These are phyloP conservation scores for Channa maculata DNA, from an alignment of 2,113 vertebrate species.

Conservation along the genomic window DNA sequence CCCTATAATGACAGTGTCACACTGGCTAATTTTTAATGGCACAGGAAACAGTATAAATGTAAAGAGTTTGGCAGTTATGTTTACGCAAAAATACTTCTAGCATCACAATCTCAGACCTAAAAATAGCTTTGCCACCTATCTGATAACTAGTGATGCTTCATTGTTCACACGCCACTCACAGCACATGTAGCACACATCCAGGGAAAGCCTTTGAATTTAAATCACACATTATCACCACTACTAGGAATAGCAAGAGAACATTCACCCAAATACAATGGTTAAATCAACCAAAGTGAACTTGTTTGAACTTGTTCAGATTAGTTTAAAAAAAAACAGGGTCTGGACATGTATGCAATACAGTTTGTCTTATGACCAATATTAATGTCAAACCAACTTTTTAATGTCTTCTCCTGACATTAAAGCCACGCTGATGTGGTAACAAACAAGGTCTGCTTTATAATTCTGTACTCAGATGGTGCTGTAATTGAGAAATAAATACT, in stretches of 20 bases:
- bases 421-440: background rate
- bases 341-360: too few relatives aligned
- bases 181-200: background rate
- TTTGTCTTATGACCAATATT: background rate
- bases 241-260: background rate
- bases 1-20: background rate
- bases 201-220: background rate
- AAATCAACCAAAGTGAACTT: background rate
- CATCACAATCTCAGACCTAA: constrained; percentile 19
- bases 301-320: constrained; percentile 5
- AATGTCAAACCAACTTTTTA: background rate
- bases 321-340: background rate
- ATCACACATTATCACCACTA: background rate
- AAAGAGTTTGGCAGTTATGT: background rate
- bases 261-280: background rate
- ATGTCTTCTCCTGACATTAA: background rate
- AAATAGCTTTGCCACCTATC: constrained; percentile 48
- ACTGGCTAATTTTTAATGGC: background rate
- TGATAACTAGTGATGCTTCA: constrained; percentile 26
- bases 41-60: background rate
- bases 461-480: constrained; percentile 5
- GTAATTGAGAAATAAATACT: constrained; percentile 20
- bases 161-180: constrained; percentile 12
- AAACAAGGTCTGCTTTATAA: background rate
- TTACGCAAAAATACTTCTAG: constrained; percentile 23